Conservation (phyloP, 2,113 vertebrate genomes). For the Muntiacus reevesi region DNA sequence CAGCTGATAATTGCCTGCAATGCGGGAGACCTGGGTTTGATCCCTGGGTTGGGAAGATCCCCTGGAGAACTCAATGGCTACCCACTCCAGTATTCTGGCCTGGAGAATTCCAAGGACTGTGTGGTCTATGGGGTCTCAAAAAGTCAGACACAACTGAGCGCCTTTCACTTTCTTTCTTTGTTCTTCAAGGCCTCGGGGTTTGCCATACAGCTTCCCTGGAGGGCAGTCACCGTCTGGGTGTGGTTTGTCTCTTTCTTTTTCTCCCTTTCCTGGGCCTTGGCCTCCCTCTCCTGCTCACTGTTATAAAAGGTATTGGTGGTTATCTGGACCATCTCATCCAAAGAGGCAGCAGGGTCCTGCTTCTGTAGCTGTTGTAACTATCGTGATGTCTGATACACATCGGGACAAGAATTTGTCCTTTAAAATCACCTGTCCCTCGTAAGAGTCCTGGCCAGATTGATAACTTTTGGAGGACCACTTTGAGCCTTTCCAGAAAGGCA, state of each 20-base stretch:
- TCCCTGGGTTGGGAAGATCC: neutral
- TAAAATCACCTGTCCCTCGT: neutral
- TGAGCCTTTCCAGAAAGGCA: neutral
- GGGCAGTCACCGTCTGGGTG: neutral
- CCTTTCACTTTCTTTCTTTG: neutral
- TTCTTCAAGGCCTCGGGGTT: neutral
- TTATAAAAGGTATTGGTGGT: neutral
- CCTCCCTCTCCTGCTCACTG: neutral
- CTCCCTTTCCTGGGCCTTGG: neutral
- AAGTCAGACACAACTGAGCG: fast-evolving
- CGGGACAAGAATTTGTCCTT: neutral
- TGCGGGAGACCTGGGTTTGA: neutral
- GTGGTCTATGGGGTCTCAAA: fast-evolving
- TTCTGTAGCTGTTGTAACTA: neutral
- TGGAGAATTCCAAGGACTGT: neutral
- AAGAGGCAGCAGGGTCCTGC: neutral
- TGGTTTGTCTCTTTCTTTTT: neutral
- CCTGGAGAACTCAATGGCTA: neutral
- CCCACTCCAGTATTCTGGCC: neutral
- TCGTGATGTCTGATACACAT: neutral
- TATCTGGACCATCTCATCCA: neutral
- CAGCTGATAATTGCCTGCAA: neutral
- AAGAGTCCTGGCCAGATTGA: neutral
- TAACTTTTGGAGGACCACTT: neutral
- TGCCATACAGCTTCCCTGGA: neutral